Percentiles rank a stretch among this genome's conserved stretches.
Conservation (phyloP, 1,140 invertebrate genomes). For the Musca domestica region DNA sequence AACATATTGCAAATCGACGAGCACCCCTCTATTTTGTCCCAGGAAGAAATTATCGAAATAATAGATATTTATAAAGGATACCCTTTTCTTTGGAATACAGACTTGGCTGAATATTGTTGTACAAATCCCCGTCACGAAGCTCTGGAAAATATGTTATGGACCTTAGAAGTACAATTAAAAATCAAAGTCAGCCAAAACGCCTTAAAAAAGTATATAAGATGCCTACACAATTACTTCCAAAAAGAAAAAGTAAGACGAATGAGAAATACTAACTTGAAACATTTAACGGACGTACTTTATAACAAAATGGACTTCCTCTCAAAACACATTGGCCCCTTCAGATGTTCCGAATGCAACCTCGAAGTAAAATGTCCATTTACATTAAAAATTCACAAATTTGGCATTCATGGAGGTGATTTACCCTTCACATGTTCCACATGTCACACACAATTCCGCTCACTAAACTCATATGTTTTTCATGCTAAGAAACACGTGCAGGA, state of each 20-base stretch:
- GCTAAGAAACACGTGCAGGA: constrained; percentile 21
- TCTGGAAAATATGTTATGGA: neutral
- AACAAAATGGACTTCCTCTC: constrained; percentile 12
- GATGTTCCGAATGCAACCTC: constrained; percentile 9
- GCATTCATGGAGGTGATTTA: constrained; percentile 7
- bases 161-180: neutral
- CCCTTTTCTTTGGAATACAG: constrained; percentile 15
- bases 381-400: constrained; percentile 12
- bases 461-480: constrained; percentile 13
- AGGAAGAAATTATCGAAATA: neutral
- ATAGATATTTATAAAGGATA: constrained; percentile 9
- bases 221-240: constrained; percentile 12
- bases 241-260: neutral
- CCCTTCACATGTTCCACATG: constrained; percentile 34
- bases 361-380: neutral
- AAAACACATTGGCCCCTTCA: constrained; percentile 14
- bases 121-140: constrained; percentile 21
- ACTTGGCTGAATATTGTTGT: constrained; percentile 13
- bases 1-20: neutral
- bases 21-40: neutral
- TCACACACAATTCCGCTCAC: constrained; percentile 30
- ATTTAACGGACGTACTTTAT: neutral
- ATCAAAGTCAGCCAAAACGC: neutral
- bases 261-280: constrained; percentile 3
- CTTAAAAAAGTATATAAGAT: neutral